phyloP scores from a whole-genome alignment of 2,888 invertebrate genomes.

The Eulithis testata region DNA sequence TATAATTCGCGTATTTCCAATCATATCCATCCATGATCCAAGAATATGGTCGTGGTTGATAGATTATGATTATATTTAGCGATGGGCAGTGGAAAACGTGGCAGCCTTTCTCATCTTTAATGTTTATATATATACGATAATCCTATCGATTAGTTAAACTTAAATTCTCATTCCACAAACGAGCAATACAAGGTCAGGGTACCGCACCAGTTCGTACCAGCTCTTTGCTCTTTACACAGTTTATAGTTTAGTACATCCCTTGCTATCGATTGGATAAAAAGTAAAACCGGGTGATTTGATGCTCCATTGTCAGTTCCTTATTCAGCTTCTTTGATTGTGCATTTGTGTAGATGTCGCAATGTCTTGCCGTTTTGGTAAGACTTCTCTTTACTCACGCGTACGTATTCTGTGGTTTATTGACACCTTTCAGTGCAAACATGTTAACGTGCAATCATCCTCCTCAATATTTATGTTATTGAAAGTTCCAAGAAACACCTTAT shows the following conservation, averaged over 20 bases:
- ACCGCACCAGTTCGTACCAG: slow-evolving; percentile 81
- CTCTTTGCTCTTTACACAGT: slow-evolving; percentile 62
- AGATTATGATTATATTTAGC: neutral
- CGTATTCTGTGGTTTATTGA: slow-evolving; percentile 26
- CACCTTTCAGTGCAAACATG: slow-evolving; percentile 11
- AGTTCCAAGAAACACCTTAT: neutral
- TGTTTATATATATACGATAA: slow-evolving; percentile 54
- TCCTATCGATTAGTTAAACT: slow-evolving; percentile 70
- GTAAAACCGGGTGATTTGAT: slow-evolving; percentile 39
- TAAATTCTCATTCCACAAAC: slow-evolving; percentile 59
- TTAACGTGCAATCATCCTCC: slow-evolving; percentile 6
- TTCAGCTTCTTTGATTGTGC: slow-evolving; percentile 35
- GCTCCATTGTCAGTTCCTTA: slow-evolving; percentile 39
- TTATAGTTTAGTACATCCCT: slow-evolving; percentile 55
- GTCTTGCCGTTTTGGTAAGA: slow-evolving; percentile 31
- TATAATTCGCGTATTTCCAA: too few relatives aligned
- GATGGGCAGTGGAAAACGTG: slow-evolving; percentile 16
- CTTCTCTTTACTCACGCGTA: slow-evolving; percentile 21
- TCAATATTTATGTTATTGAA: slow-evolving; percentile 11
- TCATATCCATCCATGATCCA: too few relatives aligned
- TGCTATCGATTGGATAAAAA: slow-evolving; percentile 53
- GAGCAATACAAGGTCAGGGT: slow-evolving; percentile 74
- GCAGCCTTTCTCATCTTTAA: slow-evolving; percentile 32
- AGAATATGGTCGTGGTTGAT: too few relatives aligned
- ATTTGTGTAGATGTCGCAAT: slow-evolving; percentile 30